phyloP scores from a whole-genome alignment of 1,140 invertebrate genomes.

The Nasonia vitripennis region DNA sequence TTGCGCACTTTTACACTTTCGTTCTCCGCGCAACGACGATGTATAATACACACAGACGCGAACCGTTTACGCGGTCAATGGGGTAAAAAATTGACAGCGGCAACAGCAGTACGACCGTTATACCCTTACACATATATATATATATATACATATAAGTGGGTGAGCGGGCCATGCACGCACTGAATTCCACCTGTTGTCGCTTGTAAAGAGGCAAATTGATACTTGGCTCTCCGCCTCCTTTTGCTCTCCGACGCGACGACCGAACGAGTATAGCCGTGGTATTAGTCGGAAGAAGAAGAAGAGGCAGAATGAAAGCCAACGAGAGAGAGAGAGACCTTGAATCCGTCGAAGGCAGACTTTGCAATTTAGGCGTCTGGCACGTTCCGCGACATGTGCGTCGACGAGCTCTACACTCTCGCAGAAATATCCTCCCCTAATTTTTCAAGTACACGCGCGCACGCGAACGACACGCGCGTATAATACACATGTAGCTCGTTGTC shows the following conservation, averaged over 20 bases:
- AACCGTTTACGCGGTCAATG: background rate
- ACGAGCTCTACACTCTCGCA: background rate
- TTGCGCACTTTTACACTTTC: background rate
- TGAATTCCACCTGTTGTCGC: slow-evolving; percentile 27
- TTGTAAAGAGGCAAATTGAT: slow-evolving; percentile 12
- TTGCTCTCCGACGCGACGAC: background rate
- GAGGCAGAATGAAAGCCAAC: background rate
- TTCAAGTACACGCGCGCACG: slow-evolving; percentile 15
- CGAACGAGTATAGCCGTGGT: background rate
- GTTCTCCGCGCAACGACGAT: background rate
- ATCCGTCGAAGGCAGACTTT: slow-evolving; percentile 22
- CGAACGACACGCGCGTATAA: background rate
- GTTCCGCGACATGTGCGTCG: slow-evolving; percentile 18
- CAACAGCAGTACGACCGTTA: background rate
- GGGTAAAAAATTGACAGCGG: background rate
- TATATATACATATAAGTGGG: background rate
- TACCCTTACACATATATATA: background rate
- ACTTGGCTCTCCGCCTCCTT: background rate
- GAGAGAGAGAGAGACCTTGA: slow-evolving; percentile 17
- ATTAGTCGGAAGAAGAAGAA: background rate
- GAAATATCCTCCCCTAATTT: slow-evolving; percentile 24
- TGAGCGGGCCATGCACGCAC: background rate
- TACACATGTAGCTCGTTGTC: background rate
- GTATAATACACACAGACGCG: background rate
- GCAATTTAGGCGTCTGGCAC: slow-evolving; percentile 29